Evolutionary conservation across 2,888 invertebrate species (phyloP).

Genomic region (Cotesia congregata): DNA sequence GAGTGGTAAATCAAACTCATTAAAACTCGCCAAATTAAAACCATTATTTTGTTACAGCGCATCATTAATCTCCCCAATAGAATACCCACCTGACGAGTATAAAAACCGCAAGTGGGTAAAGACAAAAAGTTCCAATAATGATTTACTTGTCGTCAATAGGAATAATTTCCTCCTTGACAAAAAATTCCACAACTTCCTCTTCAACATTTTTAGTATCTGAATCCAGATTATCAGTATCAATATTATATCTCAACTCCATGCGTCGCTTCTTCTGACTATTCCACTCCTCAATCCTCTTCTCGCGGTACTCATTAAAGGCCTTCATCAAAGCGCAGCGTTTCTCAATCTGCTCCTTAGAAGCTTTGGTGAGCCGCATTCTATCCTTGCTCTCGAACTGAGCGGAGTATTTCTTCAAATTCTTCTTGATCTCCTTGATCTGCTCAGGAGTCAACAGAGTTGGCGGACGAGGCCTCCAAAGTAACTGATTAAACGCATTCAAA

Average conservation of each 20-base stretch:
- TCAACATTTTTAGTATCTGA: constrained; percentile 89
- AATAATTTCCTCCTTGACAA: constrained; percentile 94
- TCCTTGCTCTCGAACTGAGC: constrained; percentile 97
- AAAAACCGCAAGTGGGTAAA: constrained; percentile 21
- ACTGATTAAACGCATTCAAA: constrained; percentile 93
- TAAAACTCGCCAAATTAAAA: neutral
- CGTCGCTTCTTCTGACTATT: constrained; percentile 83
- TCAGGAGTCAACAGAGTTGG: constrained; percentile 85
- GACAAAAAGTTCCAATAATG: constrained; percentile 5
- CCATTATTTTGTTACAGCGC: neutral
- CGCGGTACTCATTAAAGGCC: constrained; percentile 87
- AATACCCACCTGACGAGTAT: neutral
- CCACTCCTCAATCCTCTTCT: constrained; percentile 82
- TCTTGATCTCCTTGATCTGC: constrained; percentile 94
- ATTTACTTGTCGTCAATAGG: constrained; percentile 78
- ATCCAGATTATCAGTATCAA: constrained; percentile 94
- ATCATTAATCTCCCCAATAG: neutral
- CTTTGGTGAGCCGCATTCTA: constrained; percentile 90
- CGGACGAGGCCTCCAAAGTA: constrained; percentile 96
- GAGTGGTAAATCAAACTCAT: neutral
- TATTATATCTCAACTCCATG: constrained; percentile 86
- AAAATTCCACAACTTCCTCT: constrained; percentile 97
- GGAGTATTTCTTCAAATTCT: constrained; percentile 97
- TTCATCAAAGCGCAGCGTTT: constrained; percentile 91
- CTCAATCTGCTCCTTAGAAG: constrained; percentile 94